Conservation (phyloP, 2,888 invertebrate genomes). For the Volucella zonaria region DNA sequence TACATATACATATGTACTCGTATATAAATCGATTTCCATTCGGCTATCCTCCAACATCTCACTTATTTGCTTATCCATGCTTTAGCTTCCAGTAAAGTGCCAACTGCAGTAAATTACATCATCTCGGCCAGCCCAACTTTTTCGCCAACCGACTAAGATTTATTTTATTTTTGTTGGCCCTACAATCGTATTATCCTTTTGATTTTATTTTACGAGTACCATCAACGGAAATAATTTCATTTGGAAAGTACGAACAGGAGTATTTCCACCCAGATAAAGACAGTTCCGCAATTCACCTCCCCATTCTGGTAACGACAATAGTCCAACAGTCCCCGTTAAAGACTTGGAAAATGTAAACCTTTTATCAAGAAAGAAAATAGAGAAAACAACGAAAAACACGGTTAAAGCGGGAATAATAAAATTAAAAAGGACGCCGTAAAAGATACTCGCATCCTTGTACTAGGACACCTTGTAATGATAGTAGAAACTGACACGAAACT, state of each 20-base stretch:
- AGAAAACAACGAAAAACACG: background rate
- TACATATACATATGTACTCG: no score
- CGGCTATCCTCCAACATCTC: background rate
- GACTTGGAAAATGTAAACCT: no score
- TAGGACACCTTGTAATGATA: conserved; percentile 23
- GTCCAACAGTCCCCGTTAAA: background rate
- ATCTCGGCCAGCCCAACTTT: conserved; percentile 1
- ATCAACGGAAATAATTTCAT: conserved; percentile 5
- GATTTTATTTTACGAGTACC: background rate
- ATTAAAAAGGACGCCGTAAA: conserved; percentile 8
- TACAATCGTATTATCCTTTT: background rate
- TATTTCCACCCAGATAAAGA: background rate
- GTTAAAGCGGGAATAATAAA: conserved; percentile 10
- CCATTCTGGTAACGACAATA: background rate
- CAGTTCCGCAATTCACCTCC: background rate
- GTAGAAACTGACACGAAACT: background rate
- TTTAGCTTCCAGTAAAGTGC: background rate
- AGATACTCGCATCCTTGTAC: conserved; percentile 3
- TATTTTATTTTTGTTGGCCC: conserved; percentile 1
- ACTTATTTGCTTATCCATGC: background rate
- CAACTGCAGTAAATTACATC: conserved; percentile 20
- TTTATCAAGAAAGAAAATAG: background rate
- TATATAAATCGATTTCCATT: no score
- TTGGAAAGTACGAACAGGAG: background rate
- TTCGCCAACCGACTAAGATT: background rate